Evolutionary conservation across 1,140 invertebrate species (phyloP), one percentile per base, ranked within the genome.

Genomic region (Neuroterus valhalla): DNA sequence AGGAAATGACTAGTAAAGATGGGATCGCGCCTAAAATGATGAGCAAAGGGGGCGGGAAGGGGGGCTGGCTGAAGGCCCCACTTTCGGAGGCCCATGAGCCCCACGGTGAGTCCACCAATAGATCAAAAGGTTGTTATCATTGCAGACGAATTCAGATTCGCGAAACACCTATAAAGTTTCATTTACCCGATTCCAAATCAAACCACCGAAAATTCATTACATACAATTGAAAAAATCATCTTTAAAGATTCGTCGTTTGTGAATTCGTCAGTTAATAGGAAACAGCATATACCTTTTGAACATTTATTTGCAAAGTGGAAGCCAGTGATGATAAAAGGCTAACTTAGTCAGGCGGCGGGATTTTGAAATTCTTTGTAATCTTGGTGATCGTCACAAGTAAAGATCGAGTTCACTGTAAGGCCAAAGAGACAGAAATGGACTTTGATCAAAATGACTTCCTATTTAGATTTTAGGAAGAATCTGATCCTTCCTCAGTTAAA

Each of bases 71-170:
- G 84, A 90, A 90, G 85, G 88, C 88, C 84, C 88, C 86, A 77
- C 85, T 90, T 76, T 89, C 89, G 78, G 89, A 89, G 85, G 89
- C 89, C 82, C 89, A 88, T 81, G 86, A 91, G 91, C 91, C 91
- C 87, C 91, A 92, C 88, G 91, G 92, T 92, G 91, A 89, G 87
- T 89, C 80, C 83, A 77, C 77, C 85, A 80, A 62, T 77, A 78
- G 69, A 82, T 81, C 74, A 78, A 81, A 86, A 84, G 82, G 78
- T 84, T 79, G 78, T 84, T 79, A 72, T 72, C 81, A 82, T 85
- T 87, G 75, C 71, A 52, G 82, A 85, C 76, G 80, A 85, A 85
- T 85, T 55, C 23, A 55, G 21, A 55, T 55, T 55, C 21, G 14
- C 26, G 48, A 6, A 11, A 19, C 11, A 10, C 21, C 8, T 0